Evolutionary conservation across 2,113 vertebrate genomes (phyloP).

Genomic region (Melanocharis versteri): DNA sequence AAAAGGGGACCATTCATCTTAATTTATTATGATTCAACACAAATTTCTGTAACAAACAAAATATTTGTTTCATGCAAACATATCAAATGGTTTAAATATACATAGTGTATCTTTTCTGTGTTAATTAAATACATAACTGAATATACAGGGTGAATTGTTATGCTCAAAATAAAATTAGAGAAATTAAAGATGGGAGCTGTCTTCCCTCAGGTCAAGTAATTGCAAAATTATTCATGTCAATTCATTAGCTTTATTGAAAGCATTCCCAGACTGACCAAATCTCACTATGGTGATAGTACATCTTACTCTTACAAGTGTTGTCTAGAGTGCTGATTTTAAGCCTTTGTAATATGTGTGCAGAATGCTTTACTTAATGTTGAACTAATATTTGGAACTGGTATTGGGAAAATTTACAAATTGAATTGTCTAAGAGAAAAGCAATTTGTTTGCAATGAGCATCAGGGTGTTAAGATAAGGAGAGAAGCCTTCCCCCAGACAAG

Average conservation of each 20-base stretch:
- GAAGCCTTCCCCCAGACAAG: neutral
- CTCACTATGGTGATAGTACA: neutral
- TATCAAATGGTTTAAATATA: neutral
- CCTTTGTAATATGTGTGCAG: neutral
- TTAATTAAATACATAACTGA: neutral
- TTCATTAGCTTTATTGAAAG: slow-evolving; percentile 16
- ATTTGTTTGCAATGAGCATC: neutral
- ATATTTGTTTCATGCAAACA: neutral
- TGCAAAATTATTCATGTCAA: neutral
- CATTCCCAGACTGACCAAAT: slow-evolving; percentile 12
- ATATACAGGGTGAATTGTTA: neutral
- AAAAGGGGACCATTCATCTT: neutral
- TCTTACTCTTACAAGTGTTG: neutral
- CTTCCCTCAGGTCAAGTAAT: neutral
- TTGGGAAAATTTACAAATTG: neutral
- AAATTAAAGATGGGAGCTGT: neutral
- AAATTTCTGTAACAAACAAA: neutral
- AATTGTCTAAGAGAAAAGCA: neutral
- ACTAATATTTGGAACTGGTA: neutral
- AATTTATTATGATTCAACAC: neutral
- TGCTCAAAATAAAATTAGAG: neutral
- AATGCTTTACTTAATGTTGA: neutral
- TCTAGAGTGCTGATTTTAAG: neutral
- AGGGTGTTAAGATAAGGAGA: neutral
- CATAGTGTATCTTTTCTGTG: neutral